Conservation (phyloP, 2,888 invertebrate genomes). For the Embidobia sp. region DNA sequence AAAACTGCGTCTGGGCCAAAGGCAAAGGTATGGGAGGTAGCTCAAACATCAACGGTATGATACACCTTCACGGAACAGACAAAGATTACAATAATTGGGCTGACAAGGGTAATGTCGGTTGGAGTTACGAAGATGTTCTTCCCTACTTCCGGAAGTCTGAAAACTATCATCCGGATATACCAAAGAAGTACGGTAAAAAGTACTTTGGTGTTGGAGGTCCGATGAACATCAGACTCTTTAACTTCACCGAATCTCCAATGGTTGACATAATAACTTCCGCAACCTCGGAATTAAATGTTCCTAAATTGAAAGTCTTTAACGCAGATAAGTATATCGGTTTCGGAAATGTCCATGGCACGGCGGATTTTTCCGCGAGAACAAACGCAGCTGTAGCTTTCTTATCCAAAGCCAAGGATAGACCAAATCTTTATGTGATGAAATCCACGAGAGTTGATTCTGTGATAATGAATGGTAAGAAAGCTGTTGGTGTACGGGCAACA, state of each 20-base stretch:
- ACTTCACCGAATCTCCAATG: constrained; percentile 74
- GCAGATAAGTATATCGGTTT: constrained; percentile 82
- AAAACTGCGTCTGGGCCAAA: constrained; percentile 83
- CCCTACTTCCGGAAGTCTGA: constrained; percentile 75
- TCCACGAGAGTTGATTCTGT: constrained; percentile 84
- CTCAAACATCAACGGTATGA: constrained; percentile 86
- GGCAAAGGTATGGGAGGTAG: constrained; percentile 87
- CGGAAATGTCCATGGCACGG: constrained; percentile 81
- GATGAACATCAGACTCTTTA: constrained; percentile 80
- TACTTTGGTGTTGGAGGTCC: constrained; percentile 82
- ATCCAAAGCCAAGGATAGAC: constrained; percentile 81
- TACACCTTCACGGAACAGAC: constrained; percentile 86
- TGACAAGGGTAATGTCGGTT: constrained; percentile 84
- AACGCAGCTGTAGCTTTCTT: constrained; percentile 82
- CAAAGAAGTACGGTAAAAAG: constrained; percentile 76
- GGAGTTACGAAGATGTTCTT: constrained; percentile 83
- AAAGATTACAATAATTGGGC: constrained; percentile 86
- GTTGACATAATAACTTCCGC: constrained; percentile 81
- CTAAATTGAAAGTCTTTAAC: constrained; percentile 78
- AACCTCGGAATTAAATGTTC: constrained; percentile 82
- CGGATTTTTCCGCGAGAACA: constrained; percentile 79
- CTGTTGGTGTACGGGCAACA: constrained; percentile 81
- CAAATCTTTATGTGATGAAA: constrained; percentile 84
- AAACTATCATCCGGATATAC: constrained; percentile 69
- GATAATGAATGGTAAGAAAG: constrained; percentile 82